Conservation (phyloP, 2,113 vertebrate species). For the Mesitornis unicolor region DNA sequence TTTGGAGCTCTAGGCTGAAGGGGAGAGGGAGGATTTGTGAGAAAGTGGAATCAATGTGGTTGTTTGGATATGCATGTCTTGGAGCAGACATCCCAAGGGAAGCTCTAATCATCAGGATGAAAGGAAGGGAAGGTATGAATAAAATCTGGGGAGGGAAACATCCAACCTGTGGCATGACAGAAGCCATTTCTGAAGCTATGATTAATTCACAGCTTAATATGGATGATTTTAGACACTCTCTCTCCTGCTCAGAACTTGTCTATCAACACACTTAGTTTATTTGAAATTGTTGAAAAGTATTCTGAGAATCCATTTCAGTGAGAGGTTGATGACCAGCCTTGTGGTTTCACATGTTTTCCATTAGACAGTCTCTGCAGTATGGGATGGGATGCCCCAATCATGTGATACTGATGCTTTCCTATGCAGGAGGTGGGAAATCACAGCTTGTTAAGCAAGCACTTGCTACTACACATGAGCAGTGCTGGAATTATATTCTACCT, state of each 20-base stretch:
- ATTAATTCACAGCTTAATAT: slow-evolving; percentile 17
- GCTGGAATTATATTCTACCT: background rate
- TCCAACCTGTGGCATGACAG: slow-evolving; percentile 11
- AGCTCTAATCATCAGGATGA: slow-evolving; percentile 1
- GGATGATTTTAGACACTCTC: background rate
- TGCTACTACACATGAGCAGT: background rate
- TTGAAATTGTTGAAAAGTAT: background rate
- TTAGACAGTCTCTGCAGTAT: background rate
- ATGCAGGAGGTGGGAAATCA: background rate
- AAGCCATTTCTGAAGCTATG: background rate
- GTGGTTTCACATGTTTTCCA: background rate
- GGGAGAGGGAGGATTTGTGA: background rate
- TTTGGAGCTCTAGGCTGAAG: background rate
- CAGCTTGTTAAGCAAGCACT: background rate
- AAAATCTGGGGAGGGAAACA: background rate
- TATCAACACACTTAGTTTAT: background rate
- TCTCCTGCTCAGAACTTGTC: background rate
- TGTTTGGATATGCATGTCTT: slow-evolving; percentile 12
- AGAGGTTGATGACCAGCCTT: background rate
- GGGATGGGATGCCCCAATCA: background rate
- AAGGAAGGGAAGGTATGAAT: slow-evolving; percentile 22
- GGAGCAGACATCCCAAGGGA: slow-evolving; percentile 16
- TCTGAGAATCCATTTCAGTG: background rate
- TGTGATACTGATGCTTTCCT: background rate
- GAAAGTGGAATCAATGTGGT: background rate